Percentiles rank a stretch among this genome's conserved stretches.
phyloP scores from a whole-genome alignment of 1,140 invertebrate species.

The Thaumatotibia leucotreta region DNA sequence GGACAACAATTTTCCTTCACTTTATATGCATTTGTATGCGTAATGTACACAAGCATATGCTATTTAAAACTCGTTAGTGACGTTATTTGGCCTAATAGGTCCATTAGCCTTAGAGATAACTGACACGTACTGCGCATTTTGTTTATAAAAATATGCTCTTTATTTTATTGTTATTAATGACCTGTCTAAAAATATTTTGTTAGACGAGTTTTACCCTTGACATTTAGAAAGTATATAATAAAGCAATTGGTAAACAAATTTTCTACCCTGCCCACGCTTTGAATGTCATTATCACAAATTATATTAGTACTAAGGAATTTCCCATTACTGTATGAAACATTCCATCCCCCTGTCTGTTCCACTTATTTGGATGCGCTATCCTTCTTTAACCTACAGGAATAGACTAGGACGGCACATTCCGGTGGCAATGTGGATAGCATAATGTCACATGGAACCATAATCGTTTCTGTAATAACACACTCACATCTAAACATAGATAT shows the following conservation, averaged over 20 bases:
- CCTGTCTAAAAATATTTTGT: not conserved
- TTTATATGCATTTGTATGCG: not conserved
- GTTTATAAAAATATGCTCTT: not conserved
- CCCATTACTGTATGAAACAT: too few species aligned
- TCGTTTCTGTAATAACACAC: not conserved
- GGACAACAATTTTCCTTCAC: not conserved
- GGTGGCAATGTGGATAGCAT: too few species aligned
- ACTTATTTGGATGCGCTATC: too few species aligned
- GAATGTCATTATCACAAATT: not conserved
- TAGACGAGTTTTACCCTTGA: not conserved
- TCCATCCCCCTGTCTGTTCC: too few species aligned
- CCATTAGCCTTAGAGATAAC: not conserved
- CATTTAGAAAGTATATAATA: not conserved
- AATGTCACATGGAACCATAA: too few species aligned
- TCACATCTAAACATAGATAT: not conserved
- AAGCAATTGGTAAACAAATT: not conserved
- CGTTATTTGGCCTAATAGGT: not conserved
- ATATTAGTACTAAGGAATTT: too few species aligned
- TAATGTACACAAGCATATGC: not conserved
- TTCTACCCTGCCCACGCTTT: not conserved
- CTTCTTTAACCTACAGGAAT: too few species aligned
- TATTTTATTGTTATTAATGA: not conserved
- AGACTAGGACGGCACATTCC: too few species aligned
- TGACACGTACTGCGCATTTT: not conserved
- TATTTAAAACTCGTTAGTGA: constrained; percentile 6